A percentile compares a stretch with the other conserved stretches of the same genome.
Conservation (phyloP, 2,797 vertebrate species). For the Taenioides sp. region DNA sequence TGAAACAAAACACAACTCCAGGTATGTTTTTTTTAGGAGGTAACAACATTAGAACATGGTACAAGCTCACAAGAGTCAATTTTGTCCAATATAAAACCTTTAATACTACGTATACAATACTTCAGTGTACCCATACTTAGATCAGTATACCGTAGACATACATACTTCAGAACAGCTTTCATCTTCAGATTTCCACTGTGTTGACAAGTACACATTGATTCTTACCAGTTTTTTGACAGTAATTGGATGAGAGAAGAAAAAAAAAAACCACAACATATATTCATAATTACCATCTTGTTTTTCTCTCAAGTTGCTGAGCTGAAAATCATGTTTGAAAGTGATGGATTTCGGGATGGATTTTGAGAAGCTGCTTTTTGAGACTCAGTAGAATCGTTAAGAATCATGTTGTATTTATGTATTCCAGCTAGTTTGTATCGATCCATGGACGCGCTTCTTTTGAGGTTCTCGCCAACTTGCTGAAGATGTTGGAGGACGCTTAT, state of each 20-base stretch:
- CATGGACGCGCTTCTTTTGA: conserved; percentile 23
- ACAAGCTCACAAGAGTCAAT: no score
- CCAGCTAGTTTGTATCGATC: conserved; percentile 50
- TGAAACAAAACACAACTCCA: no score
- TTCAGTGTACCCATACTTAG: no score
- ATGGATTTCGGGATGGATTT: conserved; percentile 10
- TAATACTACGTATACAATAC: no score
- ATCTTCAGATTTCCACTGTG: not conserved
- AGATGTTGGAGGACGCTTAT: conserved; percentile 20
- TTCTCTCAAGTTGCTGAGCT: not conserved
- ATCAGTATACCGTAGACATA: no score
- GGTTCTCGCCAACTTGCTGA: conserved; percentile 44
- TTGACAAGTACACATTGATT: not conserved
- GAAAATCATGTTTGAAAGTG: not conserved
- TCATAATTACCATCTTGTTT: not conserved
- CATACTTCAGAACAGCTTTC: not conserved
- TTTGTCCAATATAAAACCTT: no score
- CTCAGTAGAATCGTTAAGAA: conserved; percentile 28
- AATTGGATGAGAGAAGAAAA: not conserved
- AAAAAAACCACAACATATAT: not conserved
- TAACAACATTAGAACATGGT: no score
- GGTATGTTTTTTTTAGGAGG: no score
- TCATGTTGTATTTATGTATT: conserved; percentile 48
- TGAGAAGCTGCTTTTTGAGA: not conserved
- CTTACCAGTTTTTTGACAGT: not conserved